These are phyloP conservation scores for Nothoprocta pentlandii DNA, from an alignment of 2,113 vertebrate genomes.

Conservation along the genomic window DNA sequence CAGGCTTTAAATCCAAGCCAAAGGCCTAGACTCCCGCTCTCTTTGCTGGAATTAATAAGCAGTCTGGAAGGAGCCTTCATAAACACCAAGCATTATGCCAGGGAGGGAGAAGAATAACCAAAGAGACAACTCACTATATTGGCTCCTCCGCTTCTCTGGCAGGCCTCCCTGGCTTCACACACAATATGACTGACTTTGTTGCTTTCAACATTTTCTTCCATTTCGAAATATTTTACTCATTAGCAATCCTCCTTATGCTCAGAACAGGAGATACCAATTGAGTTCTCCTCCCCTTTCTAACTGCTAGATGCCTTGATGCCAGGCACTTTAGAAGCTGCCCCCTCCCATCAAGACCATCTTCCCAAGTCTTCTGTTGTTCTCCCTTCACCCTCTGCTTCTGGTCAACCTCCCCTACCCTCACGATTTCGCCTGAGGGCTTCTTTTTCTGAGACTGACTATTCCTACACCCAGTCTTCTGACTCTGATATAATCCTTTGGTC, in stretches of 20 bases:
- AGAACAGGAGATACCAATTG: constrained; percentile 54
- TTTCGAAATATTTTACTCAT: constrained; percentile 74
- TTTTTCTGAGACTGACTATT: background rate
- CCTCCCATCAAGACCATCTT: background rate
- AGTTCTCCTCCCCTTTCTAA: constrained; percentile 20
- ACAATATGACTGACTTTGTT: constrained; percentile 69
- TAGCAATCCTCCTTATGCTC: constrained; percentile 70
- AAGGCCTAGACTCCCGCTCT: background rate
- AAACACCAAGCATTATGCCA: constrained; percentile 46
- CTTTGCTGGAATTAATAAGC: background rate
- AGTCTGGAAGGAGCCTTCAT: constrained; percentile 45
- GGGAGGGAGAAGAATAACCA: constrained; percentile 58
- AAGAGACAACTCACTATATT: constrained; percentile 61
- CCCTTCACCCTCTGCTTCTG: background rate
- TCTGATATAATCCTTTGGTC: background rate
- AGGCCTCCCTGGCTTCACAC: constrained; percentile 68
- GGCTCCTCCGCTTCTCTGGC: constrained; percentile 60
- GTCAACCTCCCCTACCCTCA: background rate
- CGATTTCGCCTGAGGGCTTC: background rate
- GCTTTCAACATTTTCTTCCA: constrained; percentile 72
- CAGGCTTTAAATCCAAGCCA: background rate
- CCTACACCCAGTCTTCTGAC: background rate
- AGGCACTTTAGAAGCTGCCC: background rate
- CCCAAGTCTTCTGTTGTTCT: background rate
- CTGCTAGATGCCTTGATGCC: background rate